These are phyloP conservation scores for Galemys pyrenaicus DNA, from an alignment of 2,113 vertebrate species.

Conservation along the genomic window DNA sequence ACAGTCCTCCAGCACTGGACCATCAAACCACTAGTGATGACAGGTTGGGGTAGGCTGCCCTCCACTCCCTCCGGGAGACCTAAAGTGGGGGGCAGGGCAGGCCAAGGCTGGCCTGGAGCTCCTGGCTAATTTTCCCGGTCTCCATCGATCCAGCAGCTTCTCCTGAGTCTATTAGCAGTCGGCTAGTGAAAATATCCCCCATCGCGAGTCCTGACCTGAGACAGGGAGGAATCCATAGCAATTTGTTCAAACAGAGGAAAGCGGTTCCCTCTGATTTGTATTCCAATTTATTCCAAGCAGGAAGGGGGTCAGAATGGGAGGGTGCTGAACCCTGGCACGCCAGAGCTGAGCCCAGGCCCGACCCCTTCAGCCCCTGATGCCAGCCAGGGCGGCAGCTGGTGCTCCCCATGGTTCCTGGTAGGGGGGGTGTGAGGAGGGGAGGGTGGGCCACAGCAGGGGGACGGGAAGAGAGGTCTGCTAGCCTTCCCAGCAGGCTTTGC, in stretches of 20 bases:
- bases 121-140: conserved; percentile 87
- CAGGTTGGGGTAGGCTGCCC: background rate
- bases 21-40: fast-evolving
- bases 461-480: conserved; percentile 24
- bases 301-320: conserved; percentile 40
- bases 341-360: background rate
- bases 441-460: background rate
- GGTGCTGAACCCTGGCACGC: background rate
- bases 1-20: background rate
- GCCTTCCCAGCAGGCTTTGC: conserved; percentile 68
- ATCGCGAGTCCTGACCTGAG: conserved; percentile 88
- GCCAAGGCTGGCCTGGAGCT: conserved; percentile 82
- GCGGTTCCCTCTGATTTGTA: conserved; percentile 88
- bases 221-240: conserved; percentile 88
- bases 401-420: background rate
- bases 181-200: conserved; percentile 90
- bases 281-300: conserved; percentile 85
- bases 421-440: background rate
- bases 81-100: conserved; percentile 68
- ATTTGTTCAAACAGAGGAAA: conserved; percentile 90
- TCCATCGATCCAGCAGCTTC: conserved; percentile 86
- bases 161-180: conserved; percentile 91
- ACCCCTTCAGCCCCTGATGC: background rate
- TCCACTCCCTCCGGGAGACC: background rate
- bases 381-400: conserved; percentile 68